Evolutionary conservation across 2,888 invertebrate species (phyloP), one percentile per base, ranked within the genome.

Genomic region (Drosophila diplacantha): DNA sequence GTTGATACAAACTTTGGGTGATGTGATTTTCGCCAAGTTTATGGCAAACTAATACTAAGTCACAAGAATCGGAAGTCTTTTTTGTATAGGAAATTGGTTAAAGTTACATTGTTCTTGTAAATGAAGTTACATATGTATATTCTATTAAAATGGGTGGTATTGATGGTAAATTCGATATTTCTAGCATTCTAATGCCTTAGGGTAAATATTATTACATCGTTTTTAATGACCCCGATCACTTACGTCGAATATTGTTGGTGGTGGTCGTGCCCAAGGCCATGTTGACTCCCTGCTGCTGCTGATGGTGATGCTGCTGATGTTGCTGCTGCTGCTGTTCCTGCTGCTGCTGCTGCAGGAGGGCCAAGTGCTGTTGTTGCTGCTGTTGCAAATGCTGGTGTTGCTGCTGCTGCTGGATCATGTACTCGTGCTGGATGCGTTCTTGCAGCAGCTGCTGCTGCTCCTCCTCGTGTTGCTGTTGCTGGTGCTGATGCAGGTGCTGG

Each of bases 241-340:
- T 71, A 86, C 86, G 85, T 64, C 86, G 74, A 52, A 85, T 77
- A 60, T 78, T 85, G 39, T 85, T 86, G 61, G 81, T 80, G 47
- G 75, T 72, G 12, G 85, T 68, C 39, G 81, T 54, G 29, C 65
- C 58, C 20, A 82, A 76, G 31, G 77, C 74, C 70, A 83, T 69
- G 60, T 74, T 78, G 6, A 80, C 77, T 12, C 72, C 83, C 49
- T 54, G 62, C 22, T 47, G 65, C 22, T 53, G 60, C 24, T 46
- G 65, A 31, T 51, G 77, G 14, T 73, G 76, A 0, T 68, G 52
- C 9, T 44, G 44, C 31, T 44, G 57, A 3, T 60, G 69, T 6
- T 58, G 64, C 18, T 56, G 60, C n/a, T 61, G 79, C n/a, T 81
- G 69, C 5, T 79, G 80, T 0, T 80, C 69, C 2, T 77, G 74